phyloP scores from a whole-genome alignment of 2,113 vertebrate species.

The Acanthochromis polyacanthus region DNA sequence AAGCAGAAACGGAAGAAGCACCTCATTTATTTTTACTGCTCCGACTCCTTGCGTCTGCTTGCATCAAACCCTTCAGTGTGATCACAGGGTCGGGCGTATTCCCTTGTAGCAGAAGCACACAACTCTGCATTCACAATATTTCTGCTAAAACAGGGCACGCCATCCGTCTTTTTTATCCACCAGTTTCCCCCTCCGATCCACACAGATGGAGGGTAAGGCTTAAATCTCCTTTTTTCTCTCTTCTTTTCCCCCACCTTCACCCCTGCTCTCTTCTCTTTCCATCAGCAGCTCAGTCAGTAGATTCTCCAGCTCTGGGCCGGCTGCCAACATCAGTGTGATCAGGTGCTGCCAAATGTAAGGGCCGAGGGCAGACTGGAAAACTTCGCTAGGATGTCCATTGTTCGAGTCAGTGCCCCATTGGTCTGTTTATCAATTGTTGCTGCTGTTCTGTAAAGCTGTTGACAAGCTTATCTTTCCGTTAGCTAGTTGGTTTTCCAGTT shows the following conservation, averaged over 20 bases:
- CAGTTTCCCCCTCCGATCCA: slow-evolving; percentile 36
- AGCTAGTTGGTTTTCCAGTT: neutral
- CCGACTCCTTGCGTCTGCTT: slow-evolving; percentile 29
- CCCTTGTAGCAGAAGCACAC: slow-evolving; percentile 41
- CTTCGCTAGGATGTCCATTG: slow-evolving; percentile 26
- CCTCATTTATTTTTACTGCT: slow-evolving; percentile 34
- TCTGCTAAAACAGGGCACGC: slow-evolving; percentile 33
- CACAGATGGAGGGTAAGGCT: slow-evolving; percentile 52
- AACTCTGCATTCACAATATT: slow-evolving; percentile 58
- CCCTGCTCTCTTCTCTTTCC: slow-evolving; percentile 44
- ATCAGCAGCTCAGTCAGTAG: slow-evolving; percentile 65
- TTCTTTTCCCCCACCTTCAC: neutral
- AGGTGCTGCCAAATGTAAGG: slow-evolving; percentile 47
- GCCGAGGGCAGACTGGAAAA: slow-evolving; percentile 26
- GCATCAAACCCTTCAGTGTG: slow-evolving; percentile 43
- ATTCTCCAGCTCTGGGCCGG: slow-evolving; percentile 40
- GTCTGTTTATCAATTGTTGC: slow-evolving; percentile 17
- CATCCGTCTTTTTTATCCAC: slow-evolving; percentile 56
- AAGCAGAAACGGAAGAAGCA: slow-evolving; percentile 16
- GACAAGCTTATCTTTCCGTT: neutral
- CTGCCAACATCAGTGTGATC: slow-evolving; percentile 59
- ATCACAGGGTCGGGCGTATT: slow-evolving; percentile 45
- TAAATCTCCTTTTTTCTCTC: slow-evolving; percentile 54
- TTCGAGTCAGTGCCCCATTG: slow-evolving; percentile 25
- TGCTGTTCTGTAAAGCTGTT: slow-evolving; percentile 1